Evolutionary conservation across 2,113 vertebrate species (phyloP), one percentile per base, ranked within the genome.

Genomic region (Grantiella picta): DNA sequence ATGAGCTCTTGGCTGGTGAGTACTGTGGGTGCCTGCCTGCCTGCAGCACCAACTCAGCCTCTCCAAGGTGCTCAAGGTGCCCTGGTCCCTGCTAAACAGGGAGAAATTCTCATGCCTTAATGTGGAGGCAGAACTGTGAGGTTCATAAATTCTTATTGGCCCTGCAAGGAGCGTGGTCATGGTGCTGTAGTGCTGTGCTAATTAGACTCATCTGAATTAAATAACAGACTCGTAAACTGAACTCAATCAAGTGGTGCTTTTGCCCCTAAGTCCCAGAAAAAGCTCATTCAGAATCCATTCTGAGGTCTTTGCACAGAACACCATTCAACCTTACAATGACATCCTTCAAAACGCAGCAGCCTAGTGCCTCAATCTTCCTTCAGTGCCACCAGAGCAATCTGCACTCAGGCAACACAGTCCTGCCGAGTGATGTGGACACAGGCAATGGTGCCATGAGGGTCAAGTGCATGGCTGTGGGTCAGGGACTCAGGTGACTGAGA

Each of bases 391-490:
- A 52, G 52, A 54, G 18, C 52, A 44, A 23, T 5, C 15, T 27
- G 60, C 42, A 12, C 38, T 42, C 14, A 6, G 36, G 19, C 11
- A 61, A 4, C 33, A 8, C 0, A 0, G 15, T 45, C 38, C 68
- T 83, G 52, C 56, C 35, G 36, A 33, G 61, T 0, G 2, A 5
- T 3, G 14, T 4, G 5, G 36, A 18, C 79, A 23, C 17, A 21
- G 29, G 24, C 40, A 27, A 2, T 1, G 24, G 25, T 45, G 27
- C 56, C n/a, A 11, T 0, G 2, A 49, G 45, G 17, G 4, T 28
- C 22, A 40, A 24, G 17, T 1, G 8, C 40, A 8, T 7, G 0
- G 0, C 33, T 35, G 22, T 10, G 35, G 7, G 12, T 15, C 50
- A 20, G 53, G 36, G 20, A 61, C 23, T 0, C n/a, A n/a, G n/a